phyloP scores from a whole-genome alignment of 2,113 vertebrate species.

The Tetrao urogallus region DNA sequence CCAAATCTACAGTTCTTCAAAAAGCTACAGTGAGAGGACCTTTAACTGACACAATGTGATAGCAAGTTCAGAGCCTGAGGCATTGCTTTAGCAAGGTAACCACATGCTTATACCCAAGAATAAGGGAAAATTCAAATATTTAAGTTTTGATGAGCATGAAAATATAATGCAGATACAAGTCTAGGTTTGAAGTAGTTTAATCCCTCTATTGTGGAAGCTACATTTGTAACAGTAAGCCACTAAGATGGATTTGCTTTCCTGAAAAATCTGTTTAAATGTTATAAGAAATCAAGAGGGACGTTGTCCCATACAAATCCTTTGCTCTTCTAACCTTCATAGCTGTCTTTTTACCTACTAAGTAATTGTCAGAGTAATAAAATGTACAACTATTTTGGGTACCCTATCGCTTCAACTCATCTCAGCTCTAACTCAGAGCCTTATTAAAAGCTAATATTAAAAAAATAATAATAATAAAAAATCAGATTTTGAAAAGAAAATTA shows the following conservation, averaged over 20 bases:
- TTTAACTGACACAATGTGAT: not conserved
- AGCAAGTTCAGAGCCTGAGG: not conserved
- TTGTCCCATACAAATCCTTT: not conserved
- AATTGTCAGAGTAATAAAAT: not conserved
- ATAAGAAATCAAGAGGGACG: not conserved
- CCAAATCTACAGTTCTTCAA: not conserved
- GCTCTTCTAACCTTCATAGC: not conserved
- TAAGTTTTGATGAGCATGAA: not conserved
- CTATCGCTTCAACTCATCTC: not conserved
- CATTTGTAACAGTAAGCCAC: not conserved
- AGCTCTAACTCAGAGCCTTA: not conserved
- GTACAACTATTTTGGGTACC: not conserved
- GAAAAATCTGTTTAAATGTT: not conserved
- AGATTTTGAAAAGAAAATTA: not conserved
- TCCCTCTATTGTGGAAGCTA: not conserved
- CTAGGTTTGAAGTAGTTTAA: conserved; percentile 15
- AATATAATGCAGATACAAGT: not conserved
- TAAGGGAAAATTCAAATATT: not conserved
- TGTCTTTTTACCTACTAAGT: not conserved
- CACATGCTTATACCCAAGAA: not conserved
- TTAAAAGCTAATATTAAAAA: not conserved
- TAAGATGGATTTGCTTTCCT: not conserved
- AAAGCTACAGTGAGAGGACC: not conserved
- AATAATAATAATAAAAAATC: not conserved
- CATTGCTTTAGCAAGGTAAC: not conserved